A percentile compares a stretch with the other conserved stretches of the same genome.
phyloP scores from a whole-genome alignment of 1,140 invertebrate species.

The Caenorhabditis briggsae region DNA sequence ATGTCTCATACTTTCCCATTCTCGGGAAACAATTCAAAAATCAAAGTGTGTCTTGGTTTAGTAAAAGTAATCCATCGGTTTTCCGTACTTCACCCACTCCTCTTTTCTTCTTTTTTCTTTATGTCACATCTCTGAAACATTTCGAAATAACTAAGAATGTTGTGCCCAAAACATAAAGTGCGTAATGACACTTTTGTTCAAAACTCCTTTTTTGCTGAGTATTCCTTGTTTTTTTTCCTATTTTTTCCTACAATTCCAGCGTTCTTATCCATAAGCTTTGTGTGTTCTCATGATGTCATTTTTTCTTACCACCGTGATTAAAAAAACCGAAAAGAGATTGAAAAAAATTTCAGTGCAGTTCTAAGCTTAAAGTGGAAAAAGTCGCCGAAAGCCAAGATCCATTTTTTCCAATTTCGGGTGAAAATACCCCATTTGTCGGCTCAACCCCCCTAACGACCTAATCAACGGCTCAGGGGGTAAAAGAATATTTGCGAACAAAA shows the following conservation, averaged over 20 bases:
- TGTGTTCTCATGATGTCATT: constrained; percentile 33
- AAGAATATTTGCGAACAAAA: constrained; percentile 35
- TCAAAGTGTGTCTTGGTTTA: constrained; percentile 1
- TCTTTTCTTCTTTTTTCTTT: not conserved
- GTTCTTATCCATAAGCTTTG: constrained; percentile 1
- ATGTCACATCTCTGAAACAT: not conserved
- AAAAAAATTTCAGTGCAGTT: constrained; percentile 18
- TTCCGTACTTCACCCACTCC: not conserved
- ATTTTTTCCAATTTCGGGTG: constrained; percentile 44
- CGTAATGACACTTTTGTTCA: not conserved
- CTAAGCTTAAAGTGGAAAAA: not conserved
- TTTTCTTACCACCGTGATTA: not conserved
- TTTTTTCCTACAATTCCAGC: not conserved
- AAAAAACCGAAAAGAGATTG: not conserved
- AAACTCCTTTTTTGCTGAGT: not conserved
- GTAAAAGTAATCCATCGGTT: constrained; percentile 10
- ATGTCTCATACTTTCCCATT: too few relatives aligned
- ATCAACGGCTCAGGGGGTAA: constrained; percentile 35
- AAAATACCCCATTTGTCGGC: constrained; percentile 46
- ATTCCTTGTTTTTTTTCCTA: not conserved
- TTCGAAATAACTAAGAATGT: not conserved
- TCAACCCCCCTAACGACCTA: constrained; percentile 24
- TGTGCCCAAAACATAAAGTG: constrained; percentile 7
- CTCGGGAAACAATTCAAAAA: not conserved
- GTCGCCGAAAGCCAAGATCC: not conserved